Evolutionary conservation across 2,888 invertebrate species (phyloP), one percentile per base, ranked within the genome.

Genomic region (Laothoe populi): DNA sequence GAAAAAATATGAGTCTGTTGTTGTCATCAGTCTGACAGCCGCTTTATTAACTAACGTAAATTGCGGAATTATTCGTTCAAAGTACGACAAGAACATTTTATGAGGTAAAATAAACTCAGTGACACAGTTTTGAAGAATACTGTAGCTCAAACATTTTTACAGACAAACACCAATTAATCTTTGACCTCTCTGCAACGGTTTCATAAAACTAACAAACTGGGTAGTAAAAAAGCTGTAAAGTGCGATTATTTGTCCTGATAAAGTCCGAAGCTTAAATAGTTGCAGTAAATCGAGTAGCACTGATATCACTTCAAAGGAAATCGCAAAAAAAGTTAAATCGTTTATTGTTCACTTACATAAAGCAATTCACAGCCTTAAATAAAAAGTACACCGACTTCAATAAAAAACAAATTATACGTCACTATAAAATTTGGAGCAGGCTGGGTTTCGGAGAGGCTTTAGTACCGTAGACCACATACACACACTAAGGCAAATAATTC

Each of bases 201-300:
- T 69, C 67, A 68, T 71, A 65, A 69, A 72, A 67, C 66, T 53
- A 53, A 19, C 35, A 67, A 68, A 71, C 69, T 65, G 48, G 63
- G 63, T 67, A 67, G 70, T 81, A 76, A 80, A 80, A 78, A 70
- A 44, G 69, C 63, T 65, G 69, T 78, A 74, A 79, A 75, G 44
- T 67, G 60, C 60, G 63, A 69, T 72, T 71, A 78, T 81, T 79
- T 78, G 79, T 79, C 77, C 75, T 73, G 70, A 73, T 75, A 74
- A 73, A 71, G 66, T 63, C 62, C 59, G 67, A 67, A 73, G 68
- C 68, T 61, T 59, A 68, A 70, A 69, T 63, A 65, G 62, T 65
- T 19, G 44, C 44, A 46, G 60, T 69, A 66, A 70, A 71, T 73
- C 62, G 67, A 70, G 62, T 59, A 59, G 65, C 31, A 70, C 64